These are phyloP conservation scores for Spea hammondii DNA, from an alignment of 2,797 vertebrate genomes.

Conservation along the genomic window DNA sequence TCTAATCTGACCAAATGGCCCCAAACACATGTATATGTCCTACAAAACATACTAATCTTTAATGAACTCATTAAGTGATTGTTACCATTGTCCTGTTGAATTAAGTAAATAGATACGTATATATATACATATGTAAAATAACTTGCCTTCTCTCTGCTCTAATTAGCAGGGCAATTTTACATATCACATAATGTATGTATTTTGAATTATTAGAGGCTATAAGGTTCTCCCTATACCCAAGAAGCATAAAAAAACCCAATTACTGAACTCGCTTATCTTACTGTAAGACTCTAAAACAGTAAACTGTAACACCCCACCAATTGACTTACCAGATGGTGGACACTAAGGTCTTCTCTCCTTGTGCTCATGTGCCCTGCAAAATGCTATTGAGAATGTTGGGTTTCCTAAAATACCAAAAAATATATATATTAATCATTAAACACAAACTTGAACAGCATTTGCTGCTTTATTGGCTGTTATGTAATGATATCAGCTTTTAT, in stretches of 20 bases:
- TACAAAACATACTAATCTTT: too few species aligned
- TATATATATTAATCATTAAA: constrained; percentile 35
- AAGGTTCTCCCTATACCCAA: too few species aligned
- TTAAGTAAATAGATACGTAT: not conserved
- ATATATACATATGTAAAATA: not conserved
- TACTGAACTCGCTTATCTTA: not conserved
- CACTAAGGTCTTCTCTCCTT: constrained; percentile 17
- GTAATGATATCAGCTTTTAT: constrained; percentile 12
- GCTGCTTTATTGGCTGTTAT: constrained; percentile 17
- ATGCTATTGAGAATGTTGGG: not conserved
- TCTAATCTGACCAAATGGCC: too few species aligned
- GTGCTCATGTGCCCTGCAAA: not conserved
- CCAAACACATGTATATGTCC: too few species aligned
- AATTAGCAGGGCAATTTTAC: too few species aligned
- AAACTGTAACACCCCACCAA: not conserved
- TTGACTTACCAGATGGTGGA: constrained; percentile 4
- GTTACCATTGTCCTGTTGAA: not conserved
- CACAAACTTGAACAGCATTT: not conserved
- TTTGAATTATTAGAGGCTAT: too few species aligned
- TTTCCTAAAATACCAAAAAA: not conserved
- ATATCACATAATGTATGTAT: too few species aligned
- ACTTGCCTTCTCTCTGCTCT: too few species aligned
- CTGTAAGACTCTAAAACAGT: not conserved
- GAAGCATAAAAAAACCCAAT: too few species aligned
- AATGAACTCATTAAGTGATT: too few species aligned